Conservation (phyloP, 2,888 invertebrate genomes). For the Dorcus hopei region DNA sequence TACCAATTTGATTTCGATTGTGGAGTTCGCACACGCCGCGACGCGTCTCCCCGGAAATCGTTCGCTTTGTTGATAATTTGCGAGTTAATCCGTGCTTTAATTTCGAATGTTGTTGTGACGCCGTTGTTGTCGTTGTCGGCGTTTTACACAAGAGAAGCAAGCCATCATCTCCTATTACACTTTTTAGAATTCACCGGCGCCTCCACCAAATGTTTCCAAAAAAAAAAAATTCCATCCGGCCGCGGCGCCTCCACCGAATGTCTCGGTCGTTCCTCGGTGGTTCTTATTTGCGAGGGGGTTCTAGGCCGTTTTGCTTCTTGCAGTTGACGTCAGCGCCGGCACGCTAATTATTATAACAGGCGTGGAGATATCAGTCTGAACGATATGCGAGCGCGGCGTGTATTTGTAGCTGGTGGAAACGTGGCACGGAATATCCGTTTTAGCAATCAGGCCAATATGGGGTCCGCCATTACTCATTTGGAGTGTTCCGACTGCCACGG, state of each 20-base stretch:
- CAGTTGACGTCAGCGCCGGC: too few species aligned
- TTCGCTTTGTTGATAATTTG: background rate
- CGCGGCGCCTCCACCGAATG: too few species aligned
- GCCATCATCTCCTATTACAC: too few species aligned
- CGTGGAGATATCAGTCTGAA: slow-evolving; percentile 13
- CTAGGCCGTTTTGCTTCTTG: too few species aligned
- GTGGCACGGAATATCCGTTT: slow-evolving; percentile 47
- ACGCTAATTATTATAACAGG: slow-evolving; percentile 12
- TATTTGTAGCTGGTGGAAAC: slow-evolving; percentile 25
- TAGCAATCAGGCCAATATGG: slow-evolving; percentile 45
- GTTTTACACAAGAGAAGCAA: too few species aligned
- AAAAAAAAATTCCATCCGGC: too few species aligned
- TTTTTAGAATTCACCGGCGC: too few species aligned
- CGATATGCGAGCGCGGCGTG: slow-evolving; percentile 19
- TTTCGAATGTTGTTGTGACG: too few species aligned
- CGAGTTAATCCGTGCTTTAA: background rate
- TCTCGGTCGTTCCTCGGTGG: too few species aligned
- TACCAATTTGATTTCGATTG: slow-evolving; percentile 52
- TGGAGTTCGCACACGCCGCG: slow-evolving; percentile 44
- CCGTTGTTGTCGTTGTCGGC: too few species aligned
- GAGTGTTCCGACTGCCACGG: slow-evolving; percentile 36
- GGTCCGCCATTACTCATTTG: slow-evolving; percentile 45
- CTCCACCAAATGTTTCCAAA: too few species aligned
- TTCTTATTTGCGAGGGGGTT: too few species aligned
- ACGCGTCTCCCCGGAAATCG: background rate